Evolutionary conservation across 2,113 vertebrate genomes (phyloP).

Genomic region (Hippocampus barbouri): DNA sequence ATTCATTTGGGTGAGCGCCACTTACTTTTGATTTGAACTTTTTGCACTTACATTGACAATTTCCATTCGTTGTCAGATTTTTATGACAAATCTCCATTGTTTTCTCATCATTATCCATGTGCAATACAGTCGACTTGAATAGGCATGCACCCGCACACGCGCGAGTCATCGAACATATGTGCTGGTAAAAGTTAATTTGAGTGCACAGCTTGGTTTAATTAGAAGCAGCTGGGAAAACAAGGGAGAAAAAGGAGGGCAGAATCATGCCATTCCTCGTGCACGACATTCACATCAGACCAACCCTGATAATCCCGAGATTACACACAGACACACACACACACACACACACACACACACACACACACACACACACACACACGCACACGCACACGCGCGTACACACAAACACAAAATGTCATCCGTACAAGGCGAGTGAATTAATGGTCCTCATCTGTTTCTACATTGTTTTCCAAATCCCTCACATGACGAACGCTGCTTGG

Average conservation of each 20-base stretch:
- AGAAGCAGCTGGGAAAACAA: slow-evolving; percentile 43
- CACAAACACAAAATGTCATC: slow-evolving; percentile 6
- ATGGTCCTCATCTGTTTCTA: background rate
- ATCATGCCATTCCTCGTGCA: background rate
- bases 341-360: slow-evolving; percentile 13
- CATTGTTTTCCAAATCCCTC: background rate
- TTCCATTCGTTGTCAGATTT: too few relatives aligned
- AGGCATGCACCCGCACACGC: background rate
- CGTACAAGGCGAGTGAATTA: background rate
- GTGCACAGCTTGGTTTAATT: slow-evolving; percentile 65
- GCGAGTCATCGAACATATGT: background rate
- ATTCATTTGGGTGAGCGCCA: too few relatives aligned
- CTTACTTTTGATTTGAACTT: background rate
- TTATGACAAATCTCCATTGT: too few relatives aligned
- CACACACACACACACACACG: slow-evolving; percentile 12
- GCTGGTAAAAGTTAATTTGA: slow-evolving; percentile 45
- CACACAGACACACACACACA: slow-evolving; percentile 18
- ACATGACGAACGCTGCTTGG: background rate
- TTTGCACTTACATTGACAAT: too few relatives aligned
- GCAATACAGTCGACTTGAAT: background rate
- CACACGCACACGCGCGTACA: too few relatives aligned
- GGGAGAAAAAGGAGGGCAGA: slow-evolving; percentile 45
- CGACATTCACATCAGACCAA: background rate
- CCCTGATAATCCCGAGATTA: slow-evolving; percentile 52
- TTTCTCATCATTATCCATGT: too few relatives aligned